A percentile compares a stretch with the other conserved stretches of the same genome.
Evolutionary conservation across 2,888 invertebrate genomes (phyloP).

Genomic region (Ochlodes sylvanus): DNA sequence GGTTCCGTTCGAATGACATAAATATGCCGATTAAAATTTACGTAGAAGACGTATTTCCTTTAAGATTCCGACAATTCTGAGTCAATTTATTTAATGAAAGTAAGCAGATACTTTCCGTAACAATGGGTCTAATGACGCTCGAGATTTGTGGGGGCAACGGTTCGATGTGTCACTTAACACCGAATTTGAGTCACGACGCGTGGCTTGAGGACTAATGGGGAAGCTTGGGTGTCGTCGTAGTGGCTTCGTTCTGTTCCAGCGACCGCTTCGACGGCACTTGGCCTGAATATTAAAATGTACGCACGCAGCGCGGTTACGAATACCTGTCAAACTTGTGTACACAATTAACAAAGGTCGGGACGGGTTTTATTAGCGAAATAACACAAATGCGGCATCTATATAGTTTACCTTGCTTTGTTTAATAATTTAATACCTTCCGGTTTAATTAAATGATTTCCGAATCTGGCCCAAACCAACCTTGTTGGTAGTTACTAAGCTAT

Average conservation of each 20-base stretch:
- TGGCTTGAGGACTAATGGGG: slow-evolving; percentile 53
- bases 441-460: not conserved
- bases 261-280: slow-evolving; percentile 54
- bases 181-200: slow-evolving; percentile 42
- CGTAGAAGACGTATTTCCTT: slow-evolving; percentile 3
- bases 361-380: slow-evolving; percentile 24
- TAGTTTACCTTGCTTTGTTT: slow-evolving; percentile 2
- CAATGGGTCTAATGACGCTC: slow-evolving; percentile 25
- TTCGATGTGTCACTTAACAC: slow-evolving; percentile 50
- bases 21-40: not conserved
- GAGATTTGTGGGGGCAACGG: slow-evolving; percentile 42
- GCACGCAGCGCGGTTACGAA: slow-evolving; percentile 18
- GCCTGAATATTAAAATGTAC: slow-evolving; percentile 64
- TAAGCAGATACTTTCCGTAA: slow-evolving; percentile 15
- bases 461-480: too few species aligned
- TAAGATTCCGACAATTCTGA: not conserved
- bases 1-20: slow-evolving; percentile 21
- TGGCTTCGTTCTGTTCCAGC: slow-evolving; percentile 55
- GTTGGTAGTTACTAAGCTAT: too few species aligned
- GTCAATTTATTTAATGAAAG: slow-evolving; percentile 19
- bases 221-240: slow-evolving; percentile 52
- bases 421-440: slow-evolving; percentile 13
- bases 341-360: not conserved
- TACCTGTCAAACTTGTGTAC: slow-evolving; percentile 23
- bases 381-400: slow-evolving; percentile 10